Evolutionary conservation across 2,113 vertebrate species (phyloP).

Genomic region (Pelecanus crispus): DNA sequence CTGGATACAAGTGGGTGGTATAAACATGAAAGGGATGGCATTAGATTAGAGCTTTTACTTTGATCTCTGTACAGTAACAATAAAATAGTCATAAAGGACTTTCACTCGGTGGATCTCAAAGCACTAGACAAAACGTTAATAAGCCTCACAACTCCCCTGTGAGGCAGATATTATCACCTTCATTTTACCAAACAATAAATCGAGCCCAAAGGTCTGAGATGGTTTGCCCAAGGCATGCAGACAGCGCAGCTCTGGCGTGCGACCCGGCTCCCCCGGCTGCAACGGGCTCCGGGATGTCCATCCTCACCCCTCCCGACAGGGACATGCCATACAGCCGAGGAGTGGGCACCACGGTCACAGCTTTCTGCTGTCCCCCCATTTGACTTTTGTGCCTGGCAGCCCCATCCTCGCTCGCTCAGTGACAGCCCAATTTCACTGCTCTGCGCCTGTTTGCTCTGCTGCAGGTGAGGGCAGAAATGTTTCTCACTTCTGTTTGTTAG

Average conservation of each 20-base stretch:
- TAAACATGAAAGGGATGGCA: slow-evolving; percentile 61
- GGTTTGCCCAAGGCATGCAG: not conserved
- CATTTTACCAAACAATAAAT: not conserved
- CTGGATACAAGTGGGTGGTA: slow-evolving; percentile 51
- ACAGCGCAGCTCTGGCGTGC: not conserved
- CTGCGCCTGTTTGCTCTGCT: not conserved
- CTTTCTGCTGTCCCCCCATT: not conserved
- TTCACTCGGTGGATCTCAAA: slow-evolving; percentile 34
- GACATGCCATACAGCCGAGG: not conserved
- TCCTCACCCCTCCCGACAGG: not conserved
- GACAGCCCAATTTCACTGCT: accelerated
- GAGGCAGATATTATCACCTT: slow-evolving; percentile 25
- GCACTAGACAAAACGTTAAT: not conserved
- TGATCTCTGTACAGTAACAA: slow-evolving; percentile 21
- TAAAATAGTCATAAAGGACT: slow-evolving; percentile 59
- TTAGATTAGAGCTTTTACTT: slow-evolving; percentile 55
- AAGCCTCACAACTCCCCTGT: not conserved
- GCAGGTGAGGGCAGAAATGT: accelerated
- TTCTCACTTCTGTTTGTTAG: not conserved
- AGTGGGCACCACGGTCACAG: accelerated
- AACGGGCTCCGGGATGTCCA: not conserved
- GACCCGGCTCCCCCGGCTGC: not conserved
- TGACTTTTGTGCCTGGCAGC: not conserved
- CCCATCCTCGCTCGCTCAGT: accelerated
- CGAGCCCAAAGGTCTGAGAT: not conserved